Percentiles rank a stretch among this genome's conserved stretches.
Conservation (phyloP, 1,140 invertebrate genomes). For the Drosophila ficusphila region DNA sequence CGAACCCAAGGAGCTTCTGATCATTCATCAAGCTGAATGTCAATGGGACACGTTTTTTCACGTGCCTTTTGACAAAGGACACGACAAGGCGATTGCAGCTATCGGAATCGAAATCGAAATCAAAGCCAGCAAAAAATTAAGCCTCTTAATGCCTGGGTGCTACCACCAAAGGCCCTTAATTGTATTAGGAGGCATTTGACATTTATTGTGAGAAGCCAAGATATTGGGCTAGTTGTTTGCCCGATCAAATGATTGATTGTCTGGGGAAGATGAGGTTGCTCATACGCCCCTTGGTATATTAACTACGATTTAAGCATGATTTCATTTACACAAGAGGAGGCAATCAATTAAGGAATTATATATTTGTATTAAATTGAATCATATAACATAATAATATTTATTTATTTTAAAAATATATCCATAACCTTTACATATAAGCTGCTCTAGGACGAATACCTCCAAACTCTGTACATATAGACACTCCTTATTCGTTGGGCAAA, state of each 20-base stretch:
- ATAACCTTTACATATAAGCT: background rate
- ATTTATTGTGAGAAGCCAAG: constrained; percentile 51
- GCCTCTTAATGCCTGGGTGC: constrained; percentile 65
- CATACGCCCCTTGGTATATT: constrained; percentile 33
- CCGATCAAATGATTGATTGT: constrained; percentile 62
- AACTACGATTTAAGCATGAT: background rate
- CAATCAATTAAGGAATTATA: too few relatives aligned
- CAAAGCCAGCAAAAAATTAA: constrained; percentile 64
- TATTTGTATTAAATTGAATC: too few relatives aligned
- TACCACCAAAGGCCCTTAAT: constrained; percentile 60
- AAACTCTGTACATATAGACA: background rate
- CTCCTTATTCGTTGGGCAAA: constrained; percentile 29
- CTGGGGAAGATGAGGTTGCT: constrained; percentile 23
- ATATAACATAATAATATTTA: too few relatives aligned
- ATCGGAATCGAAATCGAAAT: constrained; percentile 26
- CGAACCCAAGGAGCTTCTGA: constrained; percentile 22
- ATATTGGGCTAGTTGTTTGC: constrained; percentile 43
- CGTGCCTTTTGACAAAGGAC: constrained; percentile 73
- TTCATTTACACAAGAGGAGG: too few relatives aligned
- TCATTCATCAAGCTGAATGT: constrained; percentile 81
- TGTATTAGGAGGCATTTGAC: constrained; percentile 69
- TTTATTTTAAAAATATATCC: background rate
- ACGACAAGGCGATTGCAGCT: constrained; percentile 28
- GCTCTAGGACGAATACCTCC: background rate
- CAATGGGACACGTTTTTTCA: constrained; percentile 80